Percentiles rank a stretch among this genome's conserved stretches.
Evolutionary conservation across 2,797 vertebrate genomes (phyloP).

Genomic region (Cottoperca gobio): DNA sequence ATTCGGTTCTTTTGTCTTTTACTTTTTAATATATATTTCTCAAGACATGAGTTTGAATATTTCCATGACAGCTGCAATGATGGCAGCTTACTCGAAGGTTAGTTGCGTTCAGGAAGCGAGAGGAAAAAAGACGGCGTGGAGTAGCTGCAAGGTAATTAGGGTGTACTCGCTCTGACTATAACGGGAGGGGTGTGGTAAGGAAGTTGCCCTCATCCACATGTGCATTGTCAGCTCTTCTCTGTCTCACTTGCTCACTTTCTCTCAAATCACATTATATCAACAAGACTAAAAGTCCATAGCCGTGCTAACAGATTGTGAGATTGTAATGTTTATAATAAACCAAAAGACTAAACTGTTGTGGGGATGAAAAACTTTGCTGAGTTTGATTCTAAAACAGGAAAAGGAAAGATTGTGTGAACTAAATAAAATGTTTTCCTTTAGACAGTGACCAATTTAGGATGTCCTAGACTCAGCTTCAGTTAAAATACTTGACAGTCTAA

Average conservation of each 20-base stretch:
- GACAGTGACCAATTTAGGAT: conserved; percentile 10
- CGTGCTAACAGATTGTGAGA: no score
- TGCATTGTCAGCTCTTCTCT: not conserved
- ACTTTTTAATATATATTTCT: conserved; percentile 8
- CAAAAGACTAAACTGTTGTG: not conserved
- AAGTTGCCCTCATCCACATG: not conserved
- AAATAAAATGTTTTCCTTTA: not conserved
- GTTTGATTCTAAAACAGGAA: no score
- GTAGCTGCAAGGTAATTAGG: not conserved
- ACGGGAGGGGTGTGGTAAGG: not conserved
- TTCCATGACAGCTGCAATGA: not conserved
- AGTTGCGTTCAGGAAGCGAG: not conserved
- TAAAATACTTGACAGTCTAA: not conserved
- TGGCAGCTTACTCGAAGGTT: not conserved
- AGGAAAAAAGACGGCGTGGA: not conserved
- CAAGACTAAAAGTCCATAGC: not conserved
- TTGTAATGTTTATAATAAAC: not conserved
- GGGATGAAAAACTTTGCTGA: not conserved
- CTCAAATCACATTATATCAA: not conserved
- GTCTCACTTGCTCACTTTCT: not conserved
- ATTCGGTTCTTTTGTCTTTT: conserved; percentile 9
- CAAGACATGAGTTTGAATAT: not conserved
- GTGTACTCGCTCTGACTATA: not conserved
- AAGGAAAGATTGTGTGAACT: not conserved
- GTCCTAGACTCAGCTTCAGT: not conserved